Conservation (phyloP, 92 coral and sea anemone species). For the Actinernus sp. region DNA sequence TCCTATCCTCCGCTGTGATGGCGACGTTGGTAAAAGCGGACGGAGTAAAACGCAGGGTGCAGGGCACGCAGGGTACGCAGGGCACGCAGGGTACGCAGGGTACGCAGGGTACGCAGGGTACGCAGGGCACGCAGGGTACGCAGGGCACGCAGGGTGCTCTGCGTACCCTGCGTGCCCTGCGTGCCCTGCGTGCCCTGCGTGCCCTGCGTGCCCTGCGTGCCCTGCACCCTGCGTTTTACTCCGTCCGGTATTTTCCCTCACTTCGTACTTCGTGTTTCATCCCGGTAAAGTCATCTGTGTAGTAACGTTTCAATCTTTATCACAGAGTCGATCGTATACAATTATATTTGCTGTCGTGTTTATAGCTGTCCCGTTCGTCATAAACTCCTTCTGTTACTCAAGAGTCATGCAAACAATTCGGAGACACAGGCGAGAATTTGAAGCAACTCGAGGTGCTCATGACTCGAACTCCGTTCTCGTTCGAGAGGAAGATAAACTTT, state of each 20-base stretch:
- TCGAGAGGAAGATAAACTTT: conserved; percentile 78
- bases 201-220: too few relatives aligned
- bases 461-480: conserved; percentile 74
- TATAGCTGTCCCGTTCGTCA: conserved; percentile 58
- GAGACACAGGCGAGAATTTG: conserved; percentile 63
- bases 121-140: too few relatives aligned
- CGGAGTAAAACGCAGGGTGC: conserved; percentile 41
- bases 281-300: conserved; percentile 87
- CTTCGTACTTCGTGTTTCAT: conserved; percentile 66
- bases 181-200: too few relatives aligned
- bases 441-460: conserved; percentile 50
- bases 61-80: conserved; percentile 49
- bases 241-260: conserved; percentile 43
- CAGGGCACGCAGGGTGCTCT: too few relatives aligned
- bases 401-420: conserved; percentile 74
- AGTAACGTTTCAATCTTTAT: conserved; percentile 34
- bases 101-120: too few relatives aligned
- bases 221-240: too few relatives aligned
- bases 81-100: too few relatives aligned
- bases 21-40: conserved; percentile 54
- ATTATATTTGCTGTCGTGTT: conserved; percentile 61
- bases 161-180: too few relatives aligned
- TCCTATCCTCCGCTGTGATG: conserved; percentile 59
- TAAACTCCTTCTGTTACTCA: conserved; percentile 65
- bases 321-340: conserved; percentile 57